phyloP scores from a whole-genome alignment of 1,140 invertebrate species.

The Carposina sasakii region DNA sequence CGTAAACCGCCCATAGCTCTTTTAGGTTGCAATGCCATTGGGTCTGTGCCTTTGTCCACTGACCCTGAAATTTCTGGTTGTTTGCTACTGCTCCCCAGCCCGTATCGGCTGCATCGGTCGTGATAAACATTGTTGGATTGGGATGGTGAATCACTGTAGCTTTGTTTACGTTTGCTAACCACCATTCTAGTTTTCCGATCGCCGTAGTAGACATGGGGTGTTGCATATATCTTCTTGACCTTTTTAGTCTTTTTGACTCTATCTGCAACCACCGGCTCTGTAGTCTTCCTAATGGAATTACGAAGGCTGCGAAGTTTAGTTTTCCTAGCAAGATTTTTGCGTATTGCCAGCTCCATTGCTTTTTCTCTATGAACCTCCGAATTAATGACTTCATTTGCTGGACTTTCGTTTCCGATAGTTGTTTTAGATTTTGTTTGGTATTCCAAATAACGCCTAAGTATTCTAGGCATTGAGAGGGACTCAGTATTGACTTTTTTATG shows the following conservation, averaged over 20 bases:
- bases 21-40: conserved; percentile 40
- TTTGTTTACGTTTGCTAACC: conserved; percentile 15
- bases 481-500: conserved; percentile 14
- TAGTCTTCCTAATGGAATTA: conserved; percentile 66
- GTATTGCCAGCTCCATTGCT: no score
- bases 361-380: no score
- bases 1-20: conserved; percentile 34
- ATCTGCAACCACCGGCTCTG: not conserved
- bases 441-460: no score
- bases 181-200: conserved; percentile 27
- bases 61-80: conserved; percentile 14
- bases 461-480: conserved; percentile 16
- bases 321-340: no score
- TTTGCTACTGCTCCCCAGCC: conserved; percentile 27
- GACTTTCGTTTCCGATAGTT: no score
- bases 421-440: no score
- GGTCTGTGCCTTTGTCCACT: conserved; percentile 18
- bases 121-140: conserved; percentile 28
- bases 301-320: conserved; percentile 68
- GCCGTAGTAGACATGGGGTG: no score
- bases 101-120: conserved; percentile 35
- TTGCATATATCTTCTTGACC: no score
- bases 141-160: conserved; percentile 13
- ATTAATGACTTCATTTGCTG: no score
- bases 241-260: not conserved